phyloP scores from a whole-genome alignment of 2,113 vertebrate species.

The Merops nubicus region DNA sequence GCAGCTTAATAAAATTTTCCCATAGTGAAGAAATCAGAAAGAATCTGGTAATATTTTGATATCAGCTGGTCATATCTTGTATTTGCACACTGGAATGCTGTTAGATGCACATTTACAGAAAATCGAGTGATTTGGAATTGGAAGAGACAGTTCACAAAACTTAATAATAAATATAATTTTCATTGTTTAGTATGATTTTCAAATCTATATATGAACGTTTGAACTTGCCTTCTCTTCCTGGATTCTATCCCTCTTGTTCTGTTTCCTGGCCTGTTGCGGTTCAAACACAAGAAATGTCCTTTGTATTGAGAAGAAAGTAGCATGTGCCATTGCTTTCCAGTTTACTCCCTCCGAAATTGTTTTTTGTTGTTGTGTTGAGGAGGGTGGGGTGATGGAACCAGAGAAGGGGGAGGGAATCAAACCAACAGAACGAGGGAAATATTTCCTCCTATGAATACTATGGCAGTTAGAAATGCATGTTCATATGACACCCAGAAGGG shows the following conservation, averaged over 20 bases:
- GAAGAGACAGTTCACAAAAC: background rate
- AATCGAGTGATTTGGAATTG: background rate
- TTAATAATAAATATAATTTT: background rate
- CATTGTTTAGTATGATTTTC: background rate
- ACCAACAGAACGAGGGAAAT: background rate
- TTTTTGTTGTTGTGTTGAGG: background rate
- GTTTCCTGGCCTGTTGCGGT: background rate
- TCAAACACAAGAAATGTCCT: background rate
- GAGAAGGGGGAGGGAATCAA: background rate
- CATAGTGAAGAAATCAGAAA: background rate
- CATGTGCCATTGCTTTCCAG: background rate
- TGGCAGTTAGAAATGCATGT: background rate
- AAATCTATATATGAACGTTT: background rate
- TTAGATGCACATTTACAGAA: background rate
- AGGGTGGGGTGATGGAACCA: background rate
- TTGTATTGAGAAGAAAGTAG: background rate
- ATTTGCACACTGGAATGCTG: background rate
- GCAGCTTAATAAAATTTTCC: background rate
- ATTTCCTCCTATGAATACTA: background rate
- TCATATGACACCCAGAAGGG: background rate
- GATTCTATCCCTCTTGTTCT: background rate
- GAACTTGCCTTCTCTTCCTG: background rate
- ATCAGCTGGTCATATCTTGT: background rate
- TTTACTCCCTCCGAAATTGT: background rate
- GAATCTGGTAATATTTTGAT: background rate